phyloP scores from a whole-genome alignment of 2,888 invertebrate species.

The Sinohyriopsis cumingii region DNA sequence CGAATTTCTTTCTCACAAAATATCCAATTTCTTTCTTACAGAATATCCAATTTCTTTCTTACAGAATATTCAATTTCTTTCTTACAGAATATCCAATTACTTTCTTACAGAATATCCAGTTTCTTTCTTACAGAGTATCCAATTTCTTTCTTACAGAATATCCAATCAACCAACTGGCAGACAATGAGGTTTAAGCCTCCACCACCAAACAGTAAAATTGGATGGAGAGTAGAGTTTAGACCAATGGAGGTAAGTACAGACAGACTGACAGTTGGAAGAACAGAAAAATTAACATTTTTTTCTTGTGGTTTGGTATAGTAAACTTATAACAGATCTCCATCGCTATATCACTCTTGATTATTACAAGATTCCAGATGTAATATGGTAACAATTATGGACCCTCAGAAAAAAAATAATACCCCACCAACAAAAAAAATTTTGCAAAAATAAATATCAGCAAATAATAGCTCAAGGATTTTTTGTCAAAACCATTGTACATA shows the following conservation, averaged over 20 bases:
- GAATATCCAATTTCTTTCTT: conserved; percentile 99
- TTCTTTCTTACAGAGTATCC: conserved; percentile 82
- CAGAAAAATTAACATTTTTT: no score
- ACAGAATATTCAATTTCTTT: conserved; percentile 82
- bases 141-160: conserved; percentile 80
- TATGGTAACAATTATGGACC: no score
- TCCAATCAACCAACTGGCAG: conserved; percentile 99
- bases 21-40: conserved; percentile 76
- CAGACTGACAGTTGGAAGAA: no score
- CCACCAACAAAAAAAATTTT: no score
- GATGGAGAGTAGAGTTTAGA: conserved; percentile 99
- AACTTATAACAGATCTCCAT: no score
- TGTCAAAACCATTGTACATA: no score
- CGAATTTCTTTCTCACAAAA: conserved; percentile 78
- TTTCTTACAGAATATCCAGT: conserved; percentile 88
- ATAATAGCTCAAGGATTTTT: no score
- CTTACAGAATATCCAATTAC: conserved; percentile 91
- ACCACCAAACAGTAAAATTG: conserved; percentile 91
- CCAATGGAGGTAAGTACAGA: conserved; percentile 79
- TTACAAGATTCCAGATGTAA: no score
- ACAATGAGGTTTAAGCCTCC: conserved; percentile 98
- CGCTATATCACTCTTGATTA: no score
- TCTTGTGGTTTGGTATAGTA: no score
- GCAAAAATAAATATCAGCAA: no score
- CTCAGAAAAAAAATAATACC: no score